Evolutionary conservation across 2,113 vertebrate species (phyloP).

Genomic region (Microcebus griseorufus): DNA sequence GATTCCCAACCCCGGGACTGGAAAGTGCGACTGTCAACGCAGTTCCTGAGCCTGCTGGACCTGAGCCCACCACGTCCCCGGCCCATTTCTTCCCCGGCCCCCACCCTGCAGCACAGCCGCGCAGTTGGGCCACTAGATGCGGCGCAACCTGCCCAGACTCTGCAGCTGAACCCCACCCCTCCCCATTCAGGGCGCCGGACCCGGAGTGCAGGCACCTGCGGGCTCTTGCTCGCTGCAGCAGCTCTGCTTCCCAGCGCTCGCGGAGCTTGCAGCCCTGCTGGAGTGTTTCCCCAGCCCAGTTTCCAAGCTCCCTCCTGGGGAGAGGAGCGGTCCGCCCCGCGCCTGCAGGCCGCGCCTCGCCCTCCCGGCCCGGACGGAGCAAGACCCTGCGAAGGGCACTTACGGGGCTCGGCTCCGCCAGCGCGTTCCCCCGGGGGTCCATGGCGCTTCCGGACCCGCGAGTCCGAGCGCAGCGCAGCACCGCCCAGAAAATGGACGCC

Average conservation of each 20-base stretch:
- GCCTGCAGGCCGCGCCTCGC: not conserved
- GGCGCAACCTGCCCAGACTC: not conserved
- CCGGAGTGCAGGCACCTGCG: conserved; percentile 50
- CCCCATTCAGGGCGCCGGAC: not conserved
- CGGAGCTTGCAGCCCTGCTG: not conserved
- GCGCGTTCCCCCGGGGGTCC: conserved; percentile 68
- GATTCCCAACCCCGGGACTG: not conserved
- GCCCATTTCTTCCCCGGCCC: not conserved
- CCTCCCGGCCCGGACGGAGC: conserved; percentile 12
- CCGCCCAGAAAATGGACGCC: conserved; percentile 82
- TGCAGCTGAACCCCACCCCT: not conserved
- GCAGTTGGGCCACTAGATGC: not conserved
- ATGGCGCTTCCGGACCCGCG: conserved; percentile 75
- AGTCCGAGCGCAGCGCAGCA: conserved; percentile 70
- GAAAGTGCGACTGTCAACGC: not conserved
- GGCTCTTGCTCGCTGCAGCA: not conserved
- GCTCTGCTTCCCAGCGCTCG: not conserved
- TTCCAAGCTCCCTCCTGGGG: not conserved
- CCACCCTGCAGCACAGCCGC: not conserved
- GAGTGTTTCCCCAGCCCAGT: not conserved
- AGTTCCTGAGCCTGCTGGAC: not conserved
- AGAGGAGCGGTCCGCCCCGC: not conserved
- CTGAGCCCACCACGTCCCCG: not conserved
- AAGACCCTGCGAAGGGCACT: conserved; percentile 41
- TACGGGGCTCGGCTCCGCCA: conserved; percentile 52